Evolutionary conservation across 2,888 invertebrate species (phyloP), one percentile per base, ranked within the genome.

Genomic region (Nipponacmea schrenckii): DNA sequence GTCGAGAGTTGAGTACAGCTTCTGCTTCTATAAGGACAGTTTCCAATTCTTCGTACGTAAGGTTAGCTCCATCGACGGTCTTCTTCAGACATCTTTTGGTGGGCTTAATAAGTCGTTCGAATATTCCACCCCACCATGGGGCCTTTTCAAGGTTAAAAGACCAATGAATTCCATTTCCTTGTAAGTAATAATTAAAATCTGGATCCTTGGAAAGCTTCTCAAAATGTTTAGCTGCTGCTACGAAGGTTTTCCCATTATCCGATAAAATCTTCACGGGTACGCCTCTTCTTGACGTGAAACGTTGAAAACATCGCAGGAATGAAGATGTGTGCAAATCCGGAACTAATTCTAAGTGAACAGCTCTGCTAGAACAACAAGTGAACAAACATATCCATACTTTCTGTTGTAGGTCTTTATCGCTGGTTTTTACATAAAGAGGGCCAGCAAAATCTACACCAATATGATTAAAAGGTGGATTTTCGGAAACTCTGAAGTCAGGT

Each of bases 41-140:
- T 50, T n/a, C 50, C 17, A 50, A 50, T 50, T 50, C 50, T 50
- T 50, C 50, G 15, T 50, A 50, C 7, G 50, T 50, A 20, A 50
- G 50, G 12, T 20, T 17, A 8, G 50, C 50, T 50, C 50, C 50
- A n/a, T 17, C 50, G 0, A 50, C 20, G 17, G 50, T 50, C 50
- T 50, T 50, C 20, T 50, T n/a, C 4, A 50, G 50, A 50, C 50
- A 50, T 50, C 50, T 50, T 20, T 50, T 50, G 14, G 50, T 50
- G n/a, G 50, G 15, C n/a, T 50, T 50, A 15, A 50, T 50, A n/a
- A 50, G 50, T 50, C 50, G 50, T 50, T 50, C 50, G 17, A 50
- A 50, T 50, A 50, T 50, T 12, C 50, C 50, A 50, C 50, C n/a
- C 50, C 50, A 50, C 50, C 50, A 50, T 50, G 50, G 50, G n/a